Base-by-base conservation (phyloP, 2,797 vertebrate genomes). In the Spondyliosoma cantharus region DNA sequence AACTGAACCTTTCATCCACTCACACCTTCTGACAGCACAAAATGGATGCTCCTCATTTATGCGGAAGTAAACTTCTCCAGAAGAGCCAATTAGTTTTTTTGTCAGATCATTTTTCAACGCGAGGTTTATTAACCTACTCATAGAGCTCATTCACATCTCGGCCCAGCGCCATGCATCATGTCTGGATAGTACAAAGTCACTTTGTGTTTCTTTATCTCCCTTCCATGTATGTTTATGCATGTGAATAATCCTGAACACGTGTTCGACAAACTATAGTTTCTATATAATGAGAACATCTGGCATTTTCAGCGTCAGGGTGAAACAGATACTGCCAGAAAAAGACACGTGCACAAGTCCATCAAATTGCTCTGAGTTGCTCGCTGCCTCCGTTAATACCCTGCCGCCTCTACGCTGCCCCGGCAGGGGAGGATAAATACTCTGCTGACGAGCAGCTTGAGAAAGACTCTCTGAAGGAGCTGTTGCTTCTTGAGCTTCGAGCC, bases 41-140 rank as follows among this genome's bases (percentile, higher is more conserved):
- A 84, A 87, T 83, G 48, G 67, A 80, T 82, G 48, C 29, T 68
- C 43, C n/a, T 68, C 74, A 59, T 73, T 77, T 80, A 60, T 57
- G 75, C 68, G 24, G 42, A 68, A 76, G 76, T 84, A 76, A 82
- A 85, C 71, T 71, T 74, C 12, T 71, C 62, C 46, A 83, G 77
- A 79, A 78, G 54, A 80, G 69, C 79, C 82, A 68, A 19, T 86
- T 85, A 48, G 46, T 20, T 71, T 71, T 71, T 84, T 74, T 87
- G 84, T 79, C 82, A 84, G 16, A 46, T 85, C 72, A 60, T 87
- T 88, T 88, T 71, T 88, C 83, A 81, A 56, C 81, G 73, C 86
- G 80, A 61, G 53, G 16, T 82, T 74, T 76, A 60, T 88, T 78
- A 78, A 76, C 76, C 78, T 78, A 74, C 76, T 85, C 82, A 64